Evolutionary conservation across 1,140 invertebrate genomes (phyloP), one percentile per base, ranked within the genome.

Genomic region (Drosophila pseudoananassae): DNA sequence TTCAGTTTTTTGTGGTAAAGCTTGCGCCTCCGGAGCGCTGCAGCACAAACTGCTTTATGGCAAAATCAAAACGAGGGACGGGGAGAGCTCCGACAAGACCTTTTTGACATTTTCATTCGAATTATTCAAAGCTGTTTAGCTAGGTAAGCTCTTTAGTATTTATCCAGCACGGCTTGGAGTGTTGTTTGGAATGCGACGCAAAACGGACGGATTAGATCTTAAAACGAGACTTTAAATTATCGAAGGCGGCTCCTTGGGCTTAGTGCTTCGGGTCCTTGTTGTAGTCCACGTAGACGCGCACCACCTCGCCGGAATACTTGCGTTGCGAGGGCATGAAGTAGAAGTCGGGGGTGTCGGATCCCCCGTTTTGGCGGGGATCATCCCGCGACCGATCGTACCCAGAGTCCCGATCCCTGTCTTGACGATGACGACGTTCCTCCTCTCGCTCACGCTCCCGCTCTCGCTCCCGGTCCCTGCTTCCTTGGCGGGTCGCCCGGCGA

Each of bases 311-410:
- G 72, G 97, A 97, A 92, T 98, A 98, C 91, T 98, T 97, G 51
- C 97, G 92, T 84, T 98, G 97, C 29, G 97, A 97, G 12, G 97
- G 97, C 97, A 98, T 98, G 90, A 98, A 98, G 92, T 98, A 98
- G 92, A 98, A 98, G 92, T 98, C 97, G 0, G 97, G 96, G 68
- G 90, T 95, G 94, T 83, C 93, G 47, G 78, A 93, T 71, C 84
- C 83, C 65, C 89, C 81, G 70, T 85, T 91, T 33, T 85, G 51
- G 10, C 90, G 90, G 4, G 90, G 90, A 85, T 91, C 90, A 14
- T 91, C 90, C 0, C 90, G 78, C 58, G 84, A 78, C 57, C 77
- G 63, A 56, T 59, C 84, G 57, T 76, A 91, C 70, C 83, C 73
- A 25, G 82, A 46, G 15, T 81, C 75, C 5, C 84, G 69, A n/a